These are phyloP conservation scores for Chinchilla lanigera DNA, from an alignment of 2,113 vertebrate species.

Conservation along the genomic window DNA sequence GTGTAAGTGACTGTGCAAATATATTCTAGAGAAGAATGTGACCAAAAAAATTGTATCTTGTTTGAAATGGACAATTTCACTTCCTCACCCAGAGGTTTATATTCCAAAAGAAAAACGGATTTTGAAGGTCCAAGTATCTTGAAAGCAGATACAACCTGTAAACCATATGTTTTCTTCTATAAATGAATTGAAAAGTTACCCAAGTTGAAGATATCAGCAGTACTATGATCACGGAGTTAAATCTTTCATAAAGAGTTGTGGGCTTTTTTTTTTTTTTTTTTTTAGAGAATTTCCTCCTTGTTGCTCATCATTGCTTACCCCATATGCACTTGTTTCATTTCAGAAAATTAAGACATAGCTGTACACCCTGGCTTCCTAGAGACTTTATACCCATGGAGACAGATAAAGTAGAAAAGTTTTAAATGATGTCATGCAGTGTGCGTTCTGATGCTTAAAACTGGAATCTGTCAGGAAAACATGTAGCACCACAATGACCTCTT, in stretches of 20 bases:
- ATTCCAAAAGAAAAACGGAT: neutral
- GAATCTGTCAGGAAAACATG: neutral
- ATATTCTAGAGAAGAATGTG: neutral
- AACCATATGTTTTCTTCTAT: slow-evolving; percentile 8
- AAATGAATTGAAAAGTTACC: neutral
- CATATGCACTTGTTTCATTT: neutral
- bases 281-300: neutral
- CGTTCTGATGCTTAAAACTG: neutral
- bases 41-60: neutral
- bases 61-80: neutral
- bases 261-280: rapidly evolving
- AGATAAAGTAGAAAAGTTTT: neutral
- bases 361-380: neutral
- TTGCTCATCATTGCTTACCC: neutral
- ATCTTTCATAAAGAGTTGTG: neutral
- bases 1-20: neutral
- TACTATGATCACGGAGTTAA: neutral
- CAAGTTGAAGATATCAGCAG: neutral
- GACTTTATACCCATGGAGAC: neutral
- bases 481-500: neutral
- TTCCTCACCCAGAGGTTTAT: neutral
- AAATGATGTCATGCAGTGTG: neutral
- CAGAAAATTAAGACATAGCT: neutral
- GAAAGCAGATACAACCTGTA: neutral
- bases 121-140: neutral